Evolutionary conservation across 2,113 vertebrate genomes (phyloP).

Genomic region (Galeopterus variegatus): DNA sequence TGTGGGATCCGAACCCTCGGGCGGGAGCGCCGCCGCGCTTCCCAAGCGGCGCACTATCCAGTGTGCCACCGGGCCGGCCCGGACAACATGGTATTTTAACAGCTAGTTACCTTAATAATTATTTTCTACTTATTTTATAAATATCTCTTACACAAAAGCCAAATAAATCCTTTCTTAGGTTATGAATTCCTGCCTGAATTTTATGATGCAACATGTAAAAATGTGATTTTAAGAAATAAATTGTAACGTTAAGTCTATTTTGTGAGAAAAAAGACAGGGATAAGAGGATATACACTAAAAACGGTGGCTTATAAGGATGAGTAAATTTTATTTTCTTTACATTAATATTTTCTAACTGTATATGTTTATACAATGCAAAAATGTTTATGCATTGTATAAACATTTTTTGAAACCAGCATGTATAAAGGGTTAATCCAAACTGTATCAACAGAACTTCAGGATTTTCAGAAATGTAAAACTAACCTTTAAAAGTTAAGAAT

Average conservation of each 20-base stretch:
- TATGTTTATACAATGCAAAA: conserved; percentile 13
- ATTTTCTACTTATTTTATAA: conserved; percentile 2
- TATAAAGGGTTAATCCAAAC: background rate
- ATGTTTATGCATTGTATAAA: background rate
- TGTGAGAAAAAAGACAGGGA: background rate
- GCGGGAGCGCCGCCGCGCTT: no score
- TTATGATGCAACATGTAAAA: background rate
- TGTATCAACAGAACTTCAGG: conserved; percentile 23
- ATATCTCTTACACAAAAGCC: background rate
- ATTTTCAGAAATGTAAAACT: conserved; percentile 63
- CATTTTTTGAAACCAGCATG: background rate
- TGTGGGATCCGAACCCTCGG: no score
- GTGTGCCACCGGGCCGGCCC: no score
- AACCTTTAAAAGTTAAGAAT: conserved; percentile 31
- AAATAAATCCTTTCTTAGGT: background rate
- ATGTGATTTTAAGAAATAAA: background rate
- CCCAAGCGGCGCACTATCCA: no score
- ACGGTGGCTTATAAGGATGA: background rate
- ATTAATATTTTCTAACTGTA: background rate
- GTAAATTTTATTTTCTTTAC: background rate
- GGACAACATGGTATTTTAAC: background rate
- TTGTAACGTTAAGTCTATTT: background rate
- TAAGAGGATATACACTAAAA: background rate
- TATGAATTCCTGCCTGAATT: background rate
- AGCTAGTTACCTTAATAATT: background rate